Base-by-base conservation (phyloP, 2,888 invertebrate species). In the Anorthoa munda region DNA sequence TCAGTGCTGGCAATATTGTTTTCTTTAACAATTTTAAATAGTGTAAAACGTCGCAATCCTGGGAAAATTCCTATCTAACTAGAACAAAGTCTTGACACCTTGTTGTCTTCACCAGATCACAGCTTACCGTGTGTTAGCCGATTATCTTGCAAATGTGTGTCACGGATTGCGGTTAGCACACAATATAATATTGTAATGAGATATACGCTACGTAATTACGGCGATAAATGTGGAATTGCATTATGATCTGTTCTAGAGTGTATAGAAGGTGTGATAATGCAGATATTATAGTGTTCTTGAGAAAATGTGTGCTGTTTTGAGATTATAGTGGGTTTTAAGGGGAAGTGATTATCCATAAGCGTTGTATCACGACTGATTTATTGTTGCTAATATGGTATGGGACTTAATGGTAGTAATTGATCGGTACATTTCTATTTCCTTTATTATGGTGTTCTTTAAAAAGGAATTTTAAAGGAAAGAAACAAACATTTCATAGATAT, bases 61-160 rank as follows among this genome's bases (percentile, higher is more conserved):
- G n/a, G n/a, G 21, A 12, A 26, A 39, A 65, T 55, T 76, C 55
- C 46, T 48, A n/a, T 48, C 9, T 23, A 58, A 46, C 4, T 39
- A 64, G 26, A 26, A 4, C 13, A 18, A 18, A 53, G 12, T 11
- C 21, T n/a, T 39, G 9, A 13, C 45, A 13, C 26, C 0, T 81
- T 50, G 21, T 75, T 46, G 50, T 55, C 46, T 53, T 61, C 61
- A 50, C 26, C 12, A 58, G 72, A 46, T 21, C 18, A 31, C 2
- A 21, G 23, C 39, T 53, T 11, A 18, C n/a, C 17, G 17, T 50
- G 11, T 67, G 31, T n/a, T 39, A 23, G 18, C 45, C 50, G 72
- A 79, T 79, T 82, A 82, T 80, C 82, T 82, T 60, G 45, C 48
- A 60, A 77, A 82, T 79, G 67, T 72, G 21, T 82, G 79, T 77